phyloP scores from a whole-genome alignment of 2,797 vertebrate genomes.

The Chloroceryle inda region DNA sequence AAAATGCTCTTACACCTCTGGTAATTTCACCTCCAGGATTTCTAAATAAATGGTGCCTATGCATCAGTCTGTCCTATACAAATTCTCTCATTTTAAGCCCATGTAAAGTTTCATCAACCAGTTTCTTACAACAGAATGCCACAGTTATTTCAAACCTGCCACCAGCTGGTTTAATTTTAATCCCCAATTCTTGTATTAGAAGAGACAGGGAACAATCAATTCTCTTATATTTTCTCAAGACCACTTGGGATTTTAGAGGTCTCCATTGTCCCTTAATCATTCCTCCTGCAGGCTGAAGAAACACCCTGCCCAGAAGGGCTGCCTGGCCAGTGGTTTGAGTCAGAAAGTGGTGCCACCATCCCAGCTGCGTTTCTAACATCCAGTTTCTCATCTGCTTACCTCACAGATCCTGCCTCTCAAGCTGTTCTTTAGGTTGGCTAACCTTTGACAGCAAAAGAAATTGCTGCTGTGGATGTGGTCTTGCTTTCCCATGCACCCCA shows the following conservation, averaged over 20 bases:
- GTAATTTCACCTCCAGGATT: neutral
- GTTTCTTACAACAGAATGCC: neutral
- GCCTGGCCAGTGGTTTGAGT: rapidly evolving
- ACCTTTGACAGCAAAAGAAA: neutral
- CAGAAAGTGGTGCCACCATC: rapidly evolving
- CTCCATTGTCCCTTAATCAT: neutral
- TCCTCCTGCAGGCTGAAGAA: neutral
- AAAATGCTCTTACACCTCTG: neutral
- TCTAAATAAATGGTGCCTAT: neutral
- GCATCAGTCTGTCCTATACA: neutral
- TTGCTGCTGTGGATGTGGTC: neutral
- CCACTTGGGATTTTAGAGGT: neutral
- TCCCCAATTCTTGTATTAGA: neutral
- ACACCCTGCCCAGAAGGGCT: neutral
- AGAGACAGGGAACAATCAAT: neutral
- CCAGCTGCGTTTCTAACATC: neutral
- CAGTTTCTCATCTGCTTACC: neutral
- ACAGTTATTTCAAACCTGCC: neutral
- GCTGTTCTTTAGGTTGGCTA: neutral
- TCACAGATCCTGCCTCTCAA: neutral
- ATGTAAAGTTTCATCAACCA: neutral
- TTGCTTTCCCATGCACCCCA: neutral
- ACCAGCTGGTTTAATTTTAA: neutral
- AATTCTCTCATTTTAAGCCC: neutral
- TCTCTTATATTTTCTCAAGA: neutral